phyloP scores from a whole-genome alignment of 2,797 vertebrate genomes.

The Molossus molossus region DNA sequence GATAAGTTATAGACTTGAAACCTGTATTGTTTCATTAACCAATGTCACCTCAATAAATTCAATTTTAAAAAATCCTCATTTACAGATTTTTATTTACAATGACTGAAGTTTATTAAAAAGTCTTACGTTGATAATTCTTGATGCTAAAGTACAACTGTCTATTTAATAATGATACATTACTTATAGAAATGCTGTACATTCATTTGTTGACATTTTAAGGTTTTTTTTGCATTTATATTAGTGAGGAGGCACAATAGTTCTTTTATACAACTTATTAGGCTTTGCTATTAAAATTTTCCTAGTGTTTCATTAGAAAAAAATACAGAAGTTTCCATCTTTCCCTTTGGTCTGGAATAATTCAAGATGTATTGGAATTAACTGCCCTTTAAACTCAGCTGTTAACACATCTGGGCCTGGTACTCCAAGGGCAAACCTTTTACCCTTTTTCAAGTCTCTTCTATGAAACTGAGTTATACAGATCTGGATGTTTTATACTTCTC shows the following conservation, averaged over 20 bases:
- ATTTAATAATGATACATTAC: neutral
- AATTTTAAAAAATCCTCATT: neutral
- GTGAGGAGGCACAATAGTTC: neutral
- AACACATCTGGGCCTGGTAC: neutral
- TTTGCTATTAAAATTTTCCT: neutral
- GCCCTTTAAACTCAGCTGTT: neutral
- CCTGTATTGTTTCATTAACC: too few species aligned
- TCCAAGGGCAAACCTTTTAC: neutral
- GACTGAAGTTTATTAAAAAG: neutral
- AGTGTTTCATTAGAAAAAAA: conserved; percentile 2
- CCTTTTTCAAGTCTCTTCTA: neutral
- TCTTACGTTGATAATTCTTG: neutral
- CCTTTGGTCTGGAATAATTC: neutral
- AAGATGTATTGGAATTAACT: neutral
- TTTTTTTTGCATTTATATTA: neutral
- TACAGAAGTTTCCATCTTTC: neutral
- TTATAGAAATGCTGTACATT: neutral
- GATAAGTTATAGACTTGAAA: too few species aligned
- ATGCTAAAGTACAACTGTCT: neutral
- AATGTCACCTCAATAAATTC: neutral
- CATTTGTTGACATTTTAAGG: neutral
- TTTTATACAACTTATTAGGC: neutral
- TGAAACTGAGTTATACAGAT: neutral
- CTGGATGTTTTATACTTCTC: neutral
- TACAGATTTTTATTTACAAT: neutral